phyloP scores from a whole-genome alignment of 2,888 invertebrate genomes.

The Cosmia pyralina region DNA sequence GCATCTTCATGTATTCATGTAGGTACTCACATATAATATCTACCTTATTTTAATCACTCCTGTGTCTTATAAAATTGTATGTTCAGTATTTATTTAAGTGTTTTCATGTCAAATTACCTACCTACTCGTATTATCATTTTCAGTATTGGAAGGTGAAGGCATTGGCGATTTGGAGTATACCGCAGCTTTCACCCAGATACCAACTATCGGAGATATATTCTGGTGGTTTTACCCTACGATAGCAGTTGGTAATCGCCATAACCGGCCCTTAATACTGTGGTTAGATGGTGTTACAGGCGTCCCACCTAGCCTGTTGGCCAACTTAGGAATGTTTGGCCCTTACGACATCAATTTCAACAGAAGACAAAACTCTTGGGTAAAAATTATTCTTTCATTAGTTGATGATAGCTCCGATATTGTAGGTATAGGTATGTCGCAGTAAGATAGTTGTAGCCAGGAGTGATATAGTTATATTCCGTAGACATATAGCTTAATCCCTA shows the following conservation, averaged over 20 bases:
- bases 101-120: background rate
- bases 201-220: slow-evolving; percentile 94
- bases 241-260: slow-evolving; percentile 74
- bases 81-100: background rate
- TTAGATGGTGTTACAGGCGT: slow-evolving; percentile 96
- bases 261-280: slow-evolving; percentile 95
- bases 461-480: too few relatives aligned
- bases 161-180: slow-evolving; percentile 92
- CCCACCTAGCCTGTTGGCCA: slow-evolving; percentile 95
- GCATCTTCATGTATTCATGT: background rate
- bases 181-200: slow-evolving; percentile 93
- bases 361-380: slow-evolving; percentile 94
- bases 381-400: slow-evolving; percentile 20
- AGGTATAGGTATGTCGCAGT: background rate
- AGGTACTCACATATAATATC: background rate
- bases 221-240: slow-evolving; percentile 96
- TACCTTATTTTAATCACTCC: background rate
- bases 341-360: slow-evolving; percentile 91
- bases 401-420: background rate
- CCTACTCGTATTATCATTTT: slow-evolving; percentile 34
- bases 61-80: background rate
- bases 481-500: too few relatives aligned
- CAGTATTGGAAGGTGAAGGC: slow-evolving; percentile 77
- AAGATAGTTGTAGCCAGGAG: too few relatives aligned
- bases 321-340: slow-evolving; percentile 96